Evolutionary conservation across 2,888 invertebrate genomes (phyloP).

Genomic region (Octodonta nipae): DNA sequence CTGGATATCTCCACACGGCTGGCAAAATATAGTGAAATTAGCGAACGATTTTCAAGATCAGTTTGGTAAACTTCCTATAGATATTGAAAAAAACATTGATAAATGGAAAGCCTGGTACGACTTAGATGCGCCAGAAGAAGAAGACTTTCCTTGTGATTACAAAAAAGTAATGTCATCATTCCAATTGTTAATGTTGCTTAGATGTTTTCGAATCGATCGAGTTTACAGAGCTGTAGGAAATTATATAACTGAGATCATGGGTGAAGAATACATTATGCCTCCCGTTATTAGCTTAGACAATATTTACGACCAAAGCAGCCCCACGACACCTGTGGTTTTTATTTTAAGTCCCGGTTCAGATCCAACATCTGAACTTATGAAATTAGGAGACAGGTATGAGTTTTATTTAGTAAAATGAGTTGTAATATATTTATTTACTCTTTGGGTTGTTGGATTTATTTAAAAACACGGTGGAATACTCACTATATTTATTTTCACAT

Average conservation of each 20-base stretch:
- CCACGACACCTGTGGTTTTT: conserved; percentile 78
- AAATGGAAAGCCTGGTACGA: conserved; percentile 61
- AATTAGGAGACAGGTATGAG: conserved; percentile 53
- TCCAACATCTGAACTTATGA: conserved; percentile 75
- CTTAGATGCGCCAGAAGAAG: conserved; percentile 65
- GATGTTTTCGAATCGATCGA: conserved; percentile 77
- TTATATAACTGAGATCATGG: conserved; percentile 71
- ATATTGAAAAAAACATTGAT: conserved; percentile 36
- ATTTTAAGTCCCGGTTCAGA: conserved; percentile 89
- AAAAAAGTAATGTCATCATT: conserved; percentile 49
- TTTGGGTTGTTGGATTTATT: too few species aligned
- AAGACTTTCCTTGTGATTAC: conserved; percentile 57
- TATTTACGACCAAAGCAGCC: conserved; percentile 74
- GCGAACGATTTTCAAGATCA: conserved; percentile 50
- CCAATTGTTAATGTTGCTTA: conserved; percentile 64
- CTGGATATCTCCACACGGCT: conserved; percentile 64
- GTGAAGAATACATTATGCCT: conserved; percentile 77
- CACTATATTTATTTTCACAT: too few species aligned
- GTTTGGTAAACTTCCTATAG: conserved; percentile 52
- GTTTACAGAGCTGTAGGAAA: conserved; percentile 74
- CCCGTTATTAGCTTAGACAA: conserved; percentile 72
- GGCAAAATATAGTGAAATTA: conserved; percentile 73
- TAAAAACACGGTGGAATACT: too few species aligned
- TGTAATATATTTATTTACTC: too few species aligned
- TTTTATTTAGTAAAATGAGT: too few species aligned